phyloP scores from a whole-genome alignment of 2,888 invertebrate species.

The Drosophila lutescens region DNA sequence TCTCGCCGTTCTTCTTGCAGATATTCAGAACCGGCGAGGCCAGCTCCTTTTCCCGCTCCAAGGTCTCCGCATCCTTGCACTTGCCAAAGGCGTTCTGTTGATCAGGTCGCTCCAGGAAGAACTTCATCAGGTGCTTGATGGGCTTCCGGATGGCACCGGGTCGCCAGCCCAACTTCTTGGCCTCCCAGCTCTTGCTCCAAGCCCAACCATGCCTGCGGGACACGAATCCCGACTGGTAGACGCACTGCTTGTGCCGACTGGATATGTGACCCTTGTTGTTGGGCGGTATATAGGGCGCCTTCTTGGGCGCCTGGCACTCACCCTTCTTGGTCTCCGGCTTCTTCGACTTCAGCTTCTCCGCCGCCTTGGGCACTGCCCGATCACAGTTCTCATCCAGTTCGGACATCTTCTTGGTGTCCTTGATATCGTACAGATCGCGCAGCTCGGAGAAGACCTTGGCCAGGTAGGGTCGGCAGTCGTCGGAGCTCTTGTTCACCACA shows the following conservation, averaged over 20 bases:
- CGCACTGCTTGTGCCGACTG: constrained; percentile 48
- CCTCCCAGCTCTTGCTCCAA: constrained; percentile 85
- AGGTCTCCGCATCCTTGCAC: constrained; percentile 81
- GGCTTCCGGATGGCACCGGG: constrained; percentile 82
- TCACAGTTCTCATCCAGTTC: constrained; percentile 55
- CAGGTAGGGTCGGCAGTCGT: constrained; percentile 78
- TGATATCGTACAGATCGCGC: constrained; percentile 78
- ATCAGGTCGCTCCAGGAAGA: constrained; percentile 76
- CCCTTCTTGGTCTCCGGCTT: background rate
- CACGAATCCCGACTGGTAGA: constrained; percentile 82
- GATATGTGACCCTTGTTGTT: constrained; percentile 11
- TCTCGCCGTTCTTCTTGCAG: constrained; percentile 88
- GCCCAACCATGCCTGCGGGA: constrained; percentile 89
- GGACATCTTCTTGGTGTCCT: constrained; percentile 49
- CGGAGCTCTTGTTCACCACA: constrained; percentile 44
- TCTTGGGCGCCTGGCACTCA: background rate
- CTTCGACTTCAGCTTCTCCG: background rate
- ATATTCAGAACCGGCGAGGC: constrained; percentile 87
- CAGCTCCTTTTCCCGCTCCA: constrained; percentile 40
- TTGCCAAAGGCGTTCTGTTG: constrained; percentile 61
- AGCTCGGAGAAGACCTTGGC: constrained; percentile 81
- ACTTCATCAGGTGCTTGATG: constrained; percentile 81
- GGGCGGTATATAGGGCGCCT: background rate
- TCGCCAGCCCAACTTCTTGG: constrained; percentile 78
- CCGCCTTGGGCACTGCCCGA: background rate